Conservation (phyloP, 2,888 invertebrate genomes). For the Sepiola atlantica region DNA sequence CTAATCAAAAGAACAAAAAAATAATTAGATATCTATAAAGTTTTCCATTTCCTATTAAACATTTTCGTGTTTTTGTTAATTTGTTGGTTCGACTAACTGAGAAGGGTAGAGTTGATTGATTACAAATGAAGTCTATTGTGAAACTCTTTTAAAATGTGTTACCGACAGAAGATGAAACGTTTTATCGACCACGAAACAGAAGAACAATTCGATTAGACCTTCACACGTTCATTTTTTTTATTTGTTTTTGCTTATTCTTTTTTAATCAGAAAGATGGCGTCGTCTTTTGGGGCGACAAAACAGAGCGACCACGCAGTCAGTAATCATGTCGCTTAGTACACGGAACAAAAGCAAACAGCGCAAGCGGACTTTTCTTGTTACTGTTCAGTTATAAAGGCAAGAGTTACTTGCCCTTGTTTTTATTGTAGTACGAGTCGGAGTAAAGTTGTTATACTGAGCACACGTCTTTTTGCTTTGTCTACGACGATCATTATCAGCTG, state of each 20-base stretch:
- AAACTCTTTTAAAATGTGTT: not conserved
- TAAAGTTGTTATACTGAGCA: no score
- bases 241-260: not conserved
- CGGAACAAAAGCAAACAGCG: no score
- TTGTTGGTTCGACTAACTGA: not conserved
- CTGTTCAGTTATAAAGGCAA: no score
- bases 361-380: no score
- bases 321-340: not conserved
- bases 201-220: not conserved
- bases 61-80: no score
- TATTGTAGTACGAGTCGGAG: no score
- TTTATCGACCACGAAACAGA: not conserved
- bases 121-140: conserved; percentile 15
- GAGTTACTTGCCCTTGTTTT: no score
- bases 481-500: no score
- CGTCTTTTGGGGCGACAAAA: not conserved
- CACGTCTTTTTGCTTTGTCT: no score
- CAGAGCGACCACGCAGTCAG: not conserved
- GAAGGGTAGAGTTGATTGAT: not conserved
- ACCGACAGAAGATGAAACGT: not conserved
- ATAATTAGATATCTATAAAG: no score
- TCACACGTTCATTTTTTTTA: not conserved
- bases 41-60: no score
- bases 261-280: not conserved
- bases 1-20: no score